Base-by-base conservation (phyloP, 2,797 vertebrate genomes). In the Leptoclinus maculatus region DNA sequence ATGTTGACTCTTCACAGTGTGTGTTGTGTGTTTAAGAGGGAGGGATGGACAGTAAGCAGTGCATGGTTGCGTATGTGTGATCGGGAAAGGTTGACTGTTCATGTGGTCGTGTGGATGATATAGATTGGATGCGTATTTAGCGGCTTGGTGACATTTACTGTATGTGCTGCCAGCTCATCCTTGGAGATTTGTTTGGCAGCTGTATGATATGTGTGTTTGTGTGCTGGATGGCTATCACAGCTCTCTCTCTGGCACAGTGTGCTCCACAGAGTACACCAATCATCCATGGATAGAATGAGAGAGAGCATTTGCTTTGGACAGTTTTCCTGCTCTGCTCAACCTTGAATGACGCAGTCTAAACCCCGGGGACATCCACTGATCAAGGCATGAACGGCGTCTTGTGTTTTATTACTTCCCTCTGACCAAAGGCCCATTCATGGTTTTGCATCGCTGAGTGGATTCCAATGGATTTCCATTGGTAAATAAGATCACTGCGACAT, bases 131-230 rank as follows among this genome's bases (percentile, higher is more conserved):
- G 59, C 82, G 71, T 74, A 66, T 84, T 82, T 76, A 56, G 78
- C 51, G 5, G 64, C 54, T 82, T 74, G 78, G 73, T 89, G 91
- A 86, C 78, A 89, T 91, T 91, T 83, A 85, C 73, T 89, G 72
- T 88, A 89, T 88, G 78, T 78, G 66, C 64, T 80, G 80, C 82
- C 84, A 86, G 79, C 82, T 89, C 87, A 89, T 80, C 85, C 76
- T 66, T 1, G 3, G 77, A 85, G 88, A 87, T 86, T 84, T 88
- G 76, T 91, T 89, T 89, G 86, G 70, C 82, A 87, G 86, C 81
- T 88, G 87, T 83, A 80, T 85, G 88, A 84, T 83, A 71, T 80
- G 74, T 83, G 79, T 67, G 75, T 67, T n/a, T 36, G 29, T 36
- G 59, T 25, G 70, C 51, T 73, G 53, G 53, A 66, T 81, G 71